A percentile compares a stretch with the other conserved stretches of the same genome.
phyloP scores from a whole-genome alignment of 2,113 vertebrate species.

The Ahaetulla prasina region DNA sequence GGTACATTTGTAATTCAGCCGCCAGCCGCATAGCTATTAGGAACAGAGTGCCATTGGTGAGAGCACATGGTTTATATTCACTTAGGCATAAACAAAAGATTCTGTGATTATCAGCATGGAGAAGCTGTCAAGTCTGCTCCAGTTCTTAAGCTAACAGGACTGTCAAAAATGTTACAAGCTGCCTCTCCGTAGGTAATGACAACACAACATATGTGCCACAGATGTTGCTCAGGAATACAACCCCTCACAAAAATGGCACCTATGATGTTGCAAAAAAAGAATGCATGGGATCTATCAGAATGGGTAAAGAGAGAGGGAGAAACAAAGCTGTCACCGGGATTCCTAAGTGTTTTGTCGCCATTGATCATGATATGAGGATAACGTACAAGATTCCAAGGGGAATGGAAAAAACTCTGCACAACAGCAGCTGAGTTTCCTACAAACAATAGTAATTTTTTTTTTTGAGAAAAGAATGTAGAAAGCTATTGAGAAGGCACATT shows the following conservation, averaged over 20 bases:
- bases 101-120: neutral
- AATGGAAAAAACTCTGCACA: neutral
- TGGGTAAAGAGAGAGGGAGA: neutral
- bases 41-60: neutral
- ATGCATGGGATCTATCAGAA: neutral
- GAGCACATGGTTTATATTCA: neutral
- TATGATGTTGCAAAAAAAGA: neutral
- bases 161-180: neutral
- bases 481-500: neutral
- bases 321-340: neutral
- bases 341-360: neutral
- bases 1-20: neutral
- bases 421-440: neutral
- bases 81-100: neutral
- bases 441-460: neutral
- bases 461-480: neutral
- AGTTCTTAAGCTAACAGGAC: neutral
- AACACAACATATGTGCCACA: neutral
- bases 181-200: fast-evolving
- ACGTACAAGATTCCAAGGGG: neutral
- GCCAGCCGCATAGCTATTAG: neutral
- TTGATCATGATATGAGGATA: neutral
- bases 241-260: neutral
- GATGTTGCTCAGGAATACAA: neutral
- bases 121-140: neutral